Percentiles rank a stretch among this genome's conserved stretches.
phyloP scores from a whole-genome alignment of 2,888 invertebrate species.

The Synanthedon andrenaeformis region DNA sequence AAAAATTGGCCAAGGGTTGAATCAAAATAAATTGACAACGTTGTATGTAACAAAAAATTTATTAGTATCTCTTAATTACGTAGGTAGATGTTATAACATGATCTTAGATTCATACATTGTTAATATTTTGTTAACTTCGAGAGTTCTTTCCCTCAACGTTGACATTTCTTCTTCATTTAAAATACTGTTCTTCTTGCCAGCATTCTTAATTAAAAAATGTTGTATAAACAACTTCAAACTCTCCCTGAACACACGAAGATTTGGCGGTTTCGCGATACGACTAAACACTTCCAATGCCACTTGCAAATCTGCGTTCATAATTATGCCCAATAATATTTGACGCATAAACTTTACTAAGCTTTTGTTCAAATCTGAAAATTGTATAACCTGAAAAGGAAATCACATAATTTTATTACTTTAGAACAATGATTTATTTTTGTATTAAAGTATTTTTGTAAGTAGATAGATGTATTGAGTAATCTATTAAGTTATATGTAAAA shows the following conservation, averaged over 20 bases:
- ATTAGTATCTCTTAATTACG: neutral
- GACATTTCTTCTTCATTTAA: conserved; percentile 41
- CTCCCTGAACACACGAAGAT: conserved; percentile 84
- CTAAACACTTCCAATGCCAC: conserved; percentile 75
- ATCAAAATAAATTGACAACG: too few species aligned
- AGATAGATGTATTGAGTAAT: too few species aligned
- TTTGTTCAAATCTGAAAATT: conserved; percentile 88
- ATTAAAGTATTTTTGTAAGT: too few species aligned
- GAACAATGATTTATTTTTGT: too few species aligned
- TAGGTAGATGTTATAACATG: conserved; percentile 28
- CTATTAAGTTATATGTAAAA: too few species aligned
- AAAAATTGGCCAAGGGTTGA: too few species aligned
- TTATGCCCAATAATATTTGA: conserved; percentile 79
- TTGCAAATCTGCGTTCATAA: conserved; percentile 75
- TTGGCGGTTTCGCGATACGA: conserved; percentile 77
- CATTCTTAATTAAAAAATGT: conserved; percentile 83
- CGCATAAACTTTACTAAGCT: conserved; percentile 82
- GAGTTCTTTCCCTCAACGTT: conserved; percentile 63
- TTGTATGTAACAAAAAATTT: too few species aligned
- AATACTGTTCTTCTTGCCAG: conserved; percentile 51
- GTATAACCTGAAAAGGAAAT: conserved; percentile 73
- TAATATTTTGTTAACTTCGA: conserved; percentile 76
- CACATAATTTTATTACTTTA: neutral
- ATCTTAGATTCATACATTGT: conserved; percentile 58
- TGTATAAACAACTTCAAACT: conserved; percentile 86